phyloP scores from a whole-genome alignment of 2,113 vertebrate genomes.

The Pituophis catenifer region DNA sequence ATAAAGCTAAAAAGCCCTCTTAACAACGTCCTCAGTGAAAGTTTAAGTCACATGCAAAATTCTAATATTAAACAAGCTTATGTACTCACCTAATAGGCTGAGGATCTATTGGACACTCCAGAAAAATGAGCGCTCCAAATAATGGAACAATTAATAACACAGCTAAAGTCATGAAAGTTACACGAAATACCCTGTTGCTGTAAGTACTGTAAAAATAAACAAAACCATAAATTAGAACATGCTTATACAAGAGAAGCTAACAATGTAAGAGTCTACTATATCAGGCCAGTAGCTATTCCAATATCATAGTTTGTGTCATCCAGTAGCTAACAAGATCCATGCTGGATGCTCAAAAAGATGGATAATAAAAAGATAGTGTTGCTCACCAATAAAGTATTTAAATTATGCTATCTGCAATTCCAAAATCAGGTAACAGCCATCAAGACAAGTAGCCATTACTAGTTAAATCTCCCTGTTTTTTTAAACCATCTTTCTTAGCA shows the following conservation, averaged over 20 bases:
- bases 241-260: not conserved
- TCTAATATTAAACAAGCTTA: not conserved
- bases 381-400: not conserved
- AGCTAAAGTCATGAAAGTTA: conserved; percentile 82
- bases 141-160: conserved; percentile 77
- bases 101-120: conserved; percentile 91
- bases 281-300: not conserved
- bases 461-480: not conserved
- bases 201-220: conserved; percentile 77
- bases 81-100: conserved; percentile 80
- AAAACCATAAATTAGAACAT: conserved; percentile 5
- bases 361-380: not conserved
- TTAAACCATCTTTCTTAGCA: not conserved
- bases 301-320: not conserved
- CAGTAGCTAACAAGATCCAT: not conserved
- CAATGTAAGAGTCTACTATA: not conserved
- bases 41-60: not conserved
- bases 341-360: not conserved
- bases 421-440: not conserved
- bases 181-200: conserved; percentile 88
- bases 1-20: not conserved
- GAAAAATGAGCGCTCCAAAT: conserved; percentile 78
- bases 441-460: not conserved
- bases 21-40: not conserved
- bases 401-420: not conserved